Percentiles rank a stretch among this genome's conserved stretches.
Evolutionary conservation across 2,797 vertebrate genomes (phyloP).

Genomic region (Lepus townsendii): DNA sequence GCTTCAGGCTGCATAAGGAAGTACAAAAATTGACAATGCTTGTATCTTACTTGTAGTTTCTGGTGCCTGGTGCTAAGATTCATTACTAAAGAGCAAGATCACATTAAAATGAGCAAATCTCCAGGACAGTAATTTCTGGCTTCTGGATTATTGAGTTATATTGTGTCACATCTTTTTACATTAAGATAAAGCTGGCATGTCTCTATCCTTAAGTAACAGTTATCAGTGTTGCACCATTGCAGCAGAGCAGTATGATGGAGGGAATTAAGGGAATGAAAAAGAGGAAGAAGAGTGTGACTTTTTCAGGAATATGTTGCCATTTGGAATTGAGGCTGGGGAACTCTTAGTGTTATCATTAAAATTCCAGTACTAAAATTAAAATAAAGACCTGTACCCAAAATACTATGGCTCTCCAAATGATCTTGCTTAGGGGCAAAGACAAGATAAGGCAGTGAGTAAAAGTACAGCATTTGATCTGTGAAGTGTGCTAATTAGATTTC

Average conservation of each 20-base stretch:
- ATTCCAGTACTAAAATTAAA: slow-evolving; percentile 16
- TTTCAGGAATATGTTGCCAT: not conserved
- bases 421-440: not conserved
- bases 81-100: slow-evolving; percentile 13
- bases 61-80: not conserved
- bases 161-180: not conserved
- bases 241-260: not conserved
- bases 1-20: not conserved
- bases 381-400: not conserved
- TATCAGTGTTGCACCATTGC: not conserved
- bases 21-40: not conserved
- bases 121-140: not conserved
- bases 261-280: not conserved
- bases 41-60: not conserved
- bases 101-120: not conserved
- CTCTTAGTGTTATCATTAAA: not conserved
- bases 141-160: not conserved
- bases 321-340: slow-evolving; percentile 9
- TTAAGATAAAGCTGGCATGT: not conserved
- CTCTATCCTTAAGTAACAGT: not conserved
- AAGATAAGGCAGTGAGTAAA: not conserved
- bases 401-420: not conserved
- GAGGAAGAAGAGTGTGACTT: not conserved
- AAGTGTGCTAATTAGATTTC: not conserved
- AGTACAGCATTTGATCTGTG: not conserved